Evolutionary conservation across 1,140 invertebrate genomes (phyloP).

Genomic region (Bombus superbus): DNA sequence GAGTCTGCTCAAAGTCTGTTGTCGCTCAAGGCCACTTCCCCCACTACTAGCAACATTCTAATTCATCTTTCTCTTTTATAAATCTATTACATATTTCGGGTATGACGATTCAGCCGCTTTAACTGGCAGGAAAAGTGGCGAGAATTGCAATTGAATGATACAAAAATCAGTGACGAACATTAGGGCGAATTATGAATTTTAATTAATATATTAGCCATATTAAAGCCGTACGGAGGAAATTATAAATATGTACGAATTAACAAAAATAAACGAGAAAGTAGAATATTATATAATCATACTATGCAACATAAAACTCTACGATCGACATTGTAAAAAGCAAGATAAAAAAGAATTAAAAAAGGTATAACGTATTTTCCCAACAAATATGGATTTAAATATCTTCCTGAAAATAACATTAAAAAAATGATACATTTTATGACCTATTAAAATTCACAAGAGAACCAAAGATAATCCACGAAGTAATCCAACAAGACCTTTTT

Average conservation of each 20-base stretch:
- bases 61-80: neutral
- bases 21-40: neutral
- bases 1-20: constrained; percentile 6
- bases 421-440: too few relatives aligned
- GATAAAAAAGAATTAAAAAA: too few relatives aligned
- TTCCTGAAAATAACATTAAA: too few relatives aligned
- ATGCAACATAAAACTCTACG: too few relatives aligned
- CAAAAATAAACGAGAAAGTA: neutral
- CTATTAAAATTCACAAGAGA: neutral
- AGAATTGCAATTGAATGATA: neutral
- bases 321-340: too few relatives aligned
- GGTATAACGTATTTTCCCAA: too few relatives aligned
- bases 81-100: neutral
- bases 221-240: neutral
- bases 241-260: neutral
- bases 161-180: neutral
- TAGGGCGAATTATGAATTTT: neutral
- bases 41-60: neutral
- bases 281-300: neutral
- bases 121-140: neutral
- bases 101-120: neutral
- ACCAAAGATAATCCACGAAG: neutral
- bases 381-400: too few relatives aligned
- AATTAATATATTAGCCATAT: neutral
- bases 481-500: neutral